phyloP scores from a whole-genome alignment of 2,888 invertebrate genomes.

The Hipparchia sbordonii region DNA sequence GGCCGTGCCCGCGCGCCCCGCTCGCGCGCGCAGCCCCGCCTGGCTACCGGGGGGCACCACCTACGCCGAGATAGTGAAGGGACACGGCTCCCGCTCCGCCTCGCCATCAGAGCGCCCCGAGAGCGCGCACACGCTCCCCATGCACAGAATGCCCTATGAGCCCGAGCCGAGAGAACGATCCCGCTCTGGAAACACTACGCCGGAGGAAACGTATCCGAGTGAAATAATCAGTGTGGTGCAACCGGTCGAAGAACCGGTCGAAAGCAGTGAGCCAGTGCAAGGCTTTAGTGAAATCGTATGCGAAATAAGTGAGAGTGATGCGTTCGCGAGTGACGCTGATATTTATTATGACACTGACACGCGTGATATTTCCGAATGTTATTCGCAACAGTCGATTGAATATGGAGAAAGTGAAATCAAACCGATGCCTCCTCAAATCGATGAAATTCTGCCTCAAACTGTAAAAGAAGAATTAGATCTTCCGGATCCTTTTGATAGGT shows the following conservation, averaged over 20 bases:
- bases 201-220: constrained; percentile 45
- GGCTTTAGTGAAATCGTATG: constrained; percentile 59
- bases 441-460: constrained; percentile 33
- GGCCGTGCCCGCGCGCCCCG: constrained; percentile 70
- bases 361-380: constrained; percentile 44
- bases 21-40: constrained; percentile 86
- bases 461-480: constrained; percentile 46
- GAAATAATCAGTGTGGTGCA: constrained; percentile 54
- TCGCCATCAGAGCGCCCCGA: constrained; percentile 56
- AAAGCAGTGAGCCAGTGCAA: constrained; percentile 47
- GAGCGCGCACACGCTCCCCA: constrained; percentile 48
- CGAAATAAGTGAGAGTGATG: constrained; percentile 69
- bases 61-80: constrained; percentile 91
- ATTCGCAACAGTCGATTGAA: constrained; percentile 45
- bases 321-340: constrained; percentile 54
- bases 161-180: constrained; percentile 34
- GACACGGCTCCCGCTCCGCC: constrained; percentile 74
- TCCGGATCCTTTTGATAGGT: constrained; percentile 50
- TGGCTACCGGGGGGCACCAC: constrained; percentile 89
- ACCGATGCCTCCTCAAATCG: constrained; percentile 34
- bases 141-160: constrained; percentile 46
- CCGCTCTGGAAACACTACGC: constrained; percentile 36
- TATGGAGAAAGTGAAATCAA: constrained; percentile 47
- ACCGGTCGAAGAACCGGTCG: constrained; percentile 51
- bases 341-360: constrained; percentile 48